Conservation (phyloP, 2,888 invertebrate species). For the Melanophora roralis region DNA sequence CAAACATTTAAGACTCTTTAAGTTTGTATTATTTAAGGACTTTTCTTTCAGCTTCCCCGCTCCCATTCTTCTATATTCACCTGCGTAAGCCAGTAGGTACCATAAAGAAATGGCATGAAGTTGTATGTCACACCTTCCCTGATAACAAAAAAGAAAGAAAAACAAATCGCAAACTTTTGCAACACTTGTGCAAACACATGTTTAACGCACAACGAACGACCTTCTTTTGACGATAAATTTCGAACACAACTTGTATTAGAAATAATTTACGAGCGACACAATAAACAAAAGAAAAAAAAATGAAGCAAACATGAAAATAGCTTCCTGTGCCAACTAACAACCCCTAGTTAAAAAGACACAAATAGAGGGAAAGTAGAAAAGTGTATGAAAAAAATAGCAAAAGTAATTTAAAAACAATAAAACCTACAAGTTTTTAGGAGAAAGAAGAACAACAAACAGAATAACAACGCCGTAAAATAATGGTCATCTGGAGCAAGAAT, state of each 20-base stretch:
- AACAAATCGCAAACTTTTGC: neutral
- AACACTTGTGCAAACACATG: conserved; percentile 43
- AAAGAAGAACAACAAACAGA: neutral
- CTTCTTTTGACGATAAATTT: conserved; percentile 56
- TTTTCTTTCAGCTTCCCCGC: conserved; percentile 8
- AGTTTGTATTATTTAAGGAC: conserved; percentile 22
- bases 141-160: neutral
- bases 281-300: neutral
- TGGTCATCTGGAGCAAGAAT: conserved; percentile 27
- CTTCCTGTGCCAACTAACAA: neutral
- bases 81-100: neutral
- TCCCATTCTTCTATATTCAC: neutral
- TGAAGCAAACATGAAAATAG: neutral
- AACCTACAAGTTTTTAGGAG: neutral
- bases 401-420: conserved; percentile 15
- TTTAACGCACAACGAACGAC: conserved; percentile 54
- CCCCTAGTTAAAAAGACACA: neutral
- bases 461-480: neutral
- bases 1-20: neutral
- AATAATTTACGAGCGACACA: conserved; percentile 55
- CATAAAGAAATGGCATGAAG: conserved; percentile 15
- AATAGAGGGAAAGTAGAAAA: no score
- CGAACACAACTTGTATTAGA: conserved; percentile 53
- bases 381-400: neutral
- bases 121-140: conserved; percentile 55